These are phyloP conservation scores for Melanophora roralis DNA, from an alignment of 2,888 invertebrate genomes.

Conservation along the genomic window DNA sequence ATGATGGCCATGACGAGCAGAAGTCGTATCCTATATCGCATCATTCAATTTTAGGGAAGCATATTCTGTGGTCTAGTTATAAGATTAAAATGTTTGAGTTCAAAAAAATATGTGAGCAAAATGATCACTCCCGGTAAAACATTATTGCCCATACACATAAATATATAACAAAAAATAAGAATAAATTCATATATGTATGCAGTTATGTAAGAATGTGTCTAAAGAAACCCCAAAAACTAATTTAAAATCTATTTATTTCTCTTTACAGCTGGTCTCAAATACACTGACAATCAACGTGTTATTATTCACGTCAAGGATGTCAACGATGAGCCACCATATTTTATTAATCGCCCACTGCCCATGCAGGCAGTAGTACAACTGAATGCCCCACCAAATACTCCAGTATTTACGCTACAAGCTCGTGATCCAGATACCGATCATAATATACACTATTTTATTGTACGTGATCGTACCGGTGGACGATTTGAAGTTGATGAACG, in stretches of 20 bases:
- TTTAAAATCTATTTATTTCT: neutral
- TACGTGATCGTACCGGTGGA: constrained; percentile 90
- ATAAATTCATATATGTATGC: no score
- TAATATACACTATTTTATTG: constrained; percentile 97
- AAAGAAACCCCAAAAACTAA: no score
- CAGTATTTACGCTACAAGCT: constrained; percentile 97
- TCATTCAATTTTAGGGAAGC: no score
- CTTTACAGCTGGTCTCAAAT: constrained; percentile 78
- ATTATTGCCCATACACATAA: no score
- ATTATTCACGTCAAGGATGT: constrained; percentile 97
- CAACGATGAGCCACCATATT: constrained; percentile 96
- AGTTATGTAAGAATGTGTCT: no score
- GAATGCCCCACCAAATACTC: constrained; percentile 96
- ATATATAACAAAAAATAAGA: no score
- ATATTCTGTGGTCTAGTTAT: no score
- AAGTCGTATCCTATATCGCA: no score
- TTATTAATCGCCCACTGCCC: constrained; percentile 97
- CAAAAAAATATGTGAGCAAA: no score
- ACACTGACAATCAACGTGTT: constrained; percentile 96
- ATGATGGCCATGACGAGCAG: no score
- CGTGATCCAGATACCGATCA: constrained; percentile 97
- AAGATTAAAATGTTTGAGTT: no score
- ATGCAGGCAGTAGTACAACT: constrained; percentile 98
- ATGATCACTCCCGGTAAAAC: no score
- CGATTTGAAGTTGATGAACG: constrained; percentile 92